Evolutionary conservation across 2,797 vertebrate species (phyloP).

Genomic region (Myotis daubentonii): DNA sequence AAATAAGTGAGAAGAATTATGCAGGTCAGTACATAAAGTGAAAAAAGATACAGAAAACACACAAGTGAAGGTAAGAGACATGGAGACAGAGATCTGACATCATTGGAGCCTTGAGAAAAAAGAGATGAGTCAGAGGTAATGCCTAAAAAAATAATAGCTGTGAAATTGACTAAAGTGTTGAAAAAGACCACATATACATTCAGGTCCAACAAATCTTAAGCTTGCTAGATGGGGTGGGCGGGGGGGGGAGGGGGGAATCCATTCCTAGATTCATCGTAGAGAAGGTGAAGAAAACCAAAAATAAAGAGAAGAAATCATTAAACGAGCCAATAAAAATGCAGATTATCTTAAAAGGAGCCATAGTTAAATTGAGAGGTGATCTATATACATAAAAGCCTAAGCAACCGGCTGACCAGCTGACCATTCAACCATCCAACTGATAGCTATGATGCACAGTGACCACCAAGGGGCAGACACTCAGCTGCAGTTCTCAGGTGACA

Average conservation of each 20-base stretch:
- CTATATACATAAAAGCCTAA: too few relatives aligned
- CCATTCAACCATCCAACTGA: too few relatives aligned
- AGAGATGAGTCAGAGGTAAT: not conserved
- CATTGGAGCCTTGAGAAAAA: not conserved
- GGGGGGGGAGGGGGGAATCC: not conserved
- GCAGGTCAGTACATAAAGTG: not conserved
- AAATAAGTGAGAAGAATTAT: not conserved
- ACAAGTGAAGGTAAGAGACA: not conserved
- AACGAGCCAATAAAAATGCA: not conserved
- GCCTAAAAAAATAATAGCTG: not conserved
- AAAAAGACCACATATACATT: not conserved
- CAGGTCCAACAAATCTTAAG: not conserved
- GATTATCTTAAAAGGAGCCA: not conserved
- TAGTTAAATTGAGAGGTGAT: not conserved
- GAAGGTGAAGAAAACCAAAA: conserved; percentile 13
- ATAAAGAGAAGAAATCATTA: not conserved
- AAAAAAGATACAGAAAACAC: not conserved
- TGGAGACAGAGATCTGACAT: not conserved
- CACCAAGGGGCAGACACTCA: too few relatives aligned
- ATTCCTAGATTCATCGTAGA: not conserved
- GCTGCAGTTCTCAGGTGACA: too few relatives aligned
- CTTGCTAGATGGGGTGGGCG: not conserved
- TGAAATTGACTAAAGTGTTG: not conserved
- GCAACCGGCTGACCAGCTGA: too few relatives aligned
- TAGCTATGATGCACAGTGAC: too few relatives aligned